Base-by-base conservation (phyloP, 1,140 invertebrate genomes). In the Zaprionus lachaisei region DNA sequence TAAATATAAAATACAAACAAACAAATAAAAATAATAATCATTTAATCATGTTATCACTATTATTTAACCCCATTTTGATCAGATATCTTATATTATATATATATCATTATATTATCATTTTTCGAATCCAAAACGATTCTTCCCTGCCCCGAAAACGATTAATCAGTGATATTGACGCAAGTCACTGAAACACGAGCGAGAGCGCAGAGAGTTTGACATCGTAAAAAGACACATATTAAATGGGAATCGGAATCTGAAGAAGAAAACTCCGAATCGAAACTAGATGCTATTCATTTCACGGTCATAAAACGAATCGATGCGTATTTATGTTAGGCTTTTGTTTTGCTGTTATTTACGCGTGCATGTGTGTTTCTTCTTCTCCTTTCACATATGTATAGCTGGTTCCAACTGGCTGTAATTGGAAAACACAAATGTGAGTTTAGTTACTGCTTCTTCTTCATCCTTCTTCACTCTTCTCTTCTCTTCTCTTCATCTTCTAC, bases 231-330 rank as follows among this genome's bases (percentile, higher is more conserved):
- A 86, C 31, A 71, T 71, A 58, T 75, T 75, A 71, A 71, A 75
- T 28, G 38, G 31, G 31, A 34, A 34, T 47, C 7, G 31, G 31
- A 34, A 34, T 47, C n/a, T 47, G n/a, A 17, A 14, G 7, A 77
- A 63, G 75, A 79, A 89, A 74, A 70, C 68, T 72, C 51, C 31
- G 17, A 17, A 67, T 38, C 64, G 77, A 80, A 73, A 76, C 72
- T 74, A 69, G 63, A 72, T 20, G 74, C 84, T 89, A 89, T 89
- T 89, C 81, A 89, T 89, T 89, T 89, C 72, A 77, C 38, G 84
- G 77, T 72, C 79, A 72, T 89, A 89, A 89, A 89, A 89, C 31
- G 41, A 47, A 68, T 90, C 73, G 64, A 79, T 81, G 63, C 80
- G 63, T 81, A 73, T 80, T 74, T 87, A 77, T 80, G 75, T 69